Evolutionary conservation across 2,113 vertebrate genomes (phyloP).

Genomic region (Lophochroa leadbeateri): DNA sequence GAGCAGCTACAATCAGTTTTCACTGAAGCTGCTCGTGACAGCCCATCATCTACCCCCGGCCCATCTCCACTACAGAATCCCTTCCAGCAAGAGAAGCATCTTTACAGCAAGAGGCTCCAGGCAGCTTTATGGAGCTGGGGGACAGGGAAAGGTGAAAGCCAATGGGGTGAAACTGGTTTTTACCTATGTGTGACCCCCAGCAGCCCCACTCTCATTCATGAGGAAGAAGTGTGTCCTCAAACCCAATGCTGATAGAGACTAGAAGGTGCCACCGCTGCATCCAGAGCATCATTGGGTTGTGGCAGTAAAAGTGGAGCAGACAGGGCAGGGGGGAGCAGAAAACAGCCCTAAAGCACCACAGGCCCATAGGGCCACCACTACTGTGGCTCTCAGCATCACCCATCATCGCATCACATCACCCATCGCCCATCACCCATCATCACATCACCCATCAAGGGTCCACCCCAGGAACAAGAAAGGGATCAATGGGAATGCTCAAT

Average conservation of each 20-base stretch:
- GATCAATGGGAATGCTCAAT: background rate
- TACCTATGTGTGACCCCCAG: rapidly evolving
- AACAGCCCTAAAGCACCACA: background rate
- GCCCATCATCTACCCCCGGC: background rate
- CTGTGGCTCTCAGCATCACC: background rate
- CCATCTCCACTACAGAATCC: background rate
- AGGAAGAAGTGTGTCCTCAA: rapidly evolving
- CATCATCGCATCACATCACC: background rate
- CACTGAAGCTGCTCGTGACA: background rate
- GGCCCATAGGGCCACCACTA: rapidly evolving
- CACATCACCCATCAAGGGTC: background rate
- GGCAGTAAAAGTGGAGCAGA: background rate
- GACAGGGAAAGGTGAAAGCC: background rate
- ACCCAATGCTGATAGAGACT: background rate
- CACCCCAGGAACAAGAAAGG: background rate
- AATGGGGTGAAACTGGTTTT: background rate
- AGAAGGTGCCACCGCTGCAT: background rate
- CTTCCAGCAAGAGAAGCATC: background rate
- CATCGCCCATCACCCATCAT: no score
- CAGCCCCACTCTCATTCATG: background rate
- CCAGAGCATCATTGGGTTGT: background rate
- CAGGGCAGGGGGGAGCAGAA: background rate
- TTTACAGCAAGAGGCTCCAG: background rate
- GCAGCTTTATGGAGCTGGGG: background rate
- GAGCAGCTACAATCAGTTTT: conserved; percentile 16